Evolutionary conservation across 2,888 invertebrate species (phyloP).

Genomic region (Lycaena phlaeas): DNA sequence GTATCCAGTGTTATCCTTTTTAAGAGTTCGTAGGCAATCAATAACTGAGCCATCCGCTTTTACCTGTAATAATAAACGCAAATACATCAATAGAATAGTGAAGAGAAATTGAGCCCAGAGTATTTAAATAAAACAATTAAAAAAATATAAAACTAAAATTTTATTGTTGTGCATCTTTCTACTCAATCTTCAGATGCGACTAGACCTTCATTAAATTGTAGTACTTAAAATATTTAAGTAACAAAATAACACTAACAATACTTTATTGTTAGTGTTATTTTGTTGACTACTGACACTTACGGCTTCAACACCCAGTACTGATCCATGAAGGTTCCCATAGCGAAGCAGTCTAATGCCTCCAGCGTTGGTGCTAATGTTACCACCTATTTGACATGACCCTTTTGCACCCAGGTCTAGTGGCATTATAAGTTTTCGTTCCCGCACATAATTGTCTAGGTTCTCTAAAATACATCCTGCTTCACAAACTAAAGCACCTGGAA

Average conservation of each 20-base stretch:
- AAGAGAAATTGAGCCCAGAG: no score
- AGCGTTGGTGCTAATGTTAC: slow-evolving; percentile 96
- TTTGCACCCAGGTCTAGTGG: slow-evolving; percentile 98
- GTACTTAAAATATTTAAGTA: no score
- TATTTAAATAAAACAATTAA: no score
- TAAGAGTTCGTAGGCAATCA: slow-evolving; percentile 87
- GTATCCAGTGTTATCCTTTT: slow-evolving; percentile 98
- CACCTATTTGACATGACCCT: slow-evolving; percentile 95
- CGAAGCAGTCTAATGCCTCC: slow-evolving; percentile 94
- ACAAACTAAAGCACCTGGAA: slow-evolving; percentile 81
- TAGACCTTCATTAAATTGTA: no score
- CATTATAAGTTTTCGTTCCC: slow-evolving; percentile 86
- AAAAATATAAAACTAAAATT: no score
- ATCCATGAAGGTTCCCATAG: slow-evolving; percentile 96
- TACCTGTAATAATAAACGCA: slow-evolving; percentile 78
- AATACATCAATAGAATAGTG: no score
- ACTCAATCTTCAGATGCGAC: no score
- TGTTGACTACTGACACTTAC: no score
- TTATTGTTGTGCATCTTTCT: no score
- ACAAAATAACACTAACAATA: no score
- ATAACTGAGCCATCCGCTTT: slow-evolving; percentile 89
- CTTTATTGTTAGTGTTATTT: no score
- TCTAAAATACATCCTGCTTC: slow-evolving; percentile 97
- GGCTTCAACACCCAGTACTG: slow-evolving; percentile 91
- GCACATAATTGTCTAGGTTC: slow-evolving; percentile 82